Percentiles rank a stretch among this genome's conserved stretches.
phyloP scores from a whole-genome alignment of 2,113 vertebrate species.

The Grantiella picta region DNA sequence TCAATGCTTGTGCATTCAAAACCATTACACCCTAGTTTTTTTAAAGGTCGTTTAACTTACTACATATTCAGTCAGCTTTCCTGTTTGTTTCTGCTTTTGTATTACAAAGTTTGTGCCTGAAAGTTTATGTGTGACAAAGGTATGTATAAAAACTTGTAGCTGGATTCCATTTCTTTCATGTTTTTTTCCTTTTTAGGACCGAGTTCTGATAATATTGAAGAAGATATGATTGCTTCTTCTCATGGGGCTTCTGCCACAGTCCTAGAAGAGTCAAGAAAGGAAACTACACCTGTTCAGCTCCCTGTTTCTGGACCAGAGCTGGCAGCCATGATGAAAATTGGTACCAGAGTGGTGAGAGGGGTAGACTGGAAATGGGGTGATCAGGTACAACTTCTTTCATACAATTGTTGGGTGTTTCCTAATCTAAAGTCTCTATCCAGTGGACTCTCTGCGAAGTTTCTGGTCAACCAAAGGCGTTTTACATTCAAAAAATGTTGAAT shows the following conservation, averaged over 20 bases:
- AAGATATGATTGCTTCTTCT: slow-evolving; percentile 80
- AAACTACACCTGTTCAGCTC: slow-evolving; percentile 82
- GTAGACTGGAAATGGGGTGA: slow-evolving; percentile 99
- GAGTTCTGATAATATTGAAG: slow-evolving; percentile 87
- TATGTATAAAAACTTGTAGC: not conserved
- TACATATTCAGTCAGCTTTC: not conserved
- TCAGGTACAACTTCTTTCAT: slow-evolving; percentile 77
- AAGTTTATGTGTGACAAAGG: not conserved
- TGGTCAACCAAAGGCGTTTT: not conserved
- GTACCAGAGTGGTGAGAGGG: slow-evolving; percentile 94
- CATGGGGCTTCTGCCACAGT: slow-evolving; percentile 91
- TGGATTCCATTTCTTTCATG: not conserved
- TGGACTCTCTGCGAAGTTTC: not conserved
- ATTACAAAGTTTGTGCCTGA: not conserved
- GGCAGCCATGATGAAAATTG: slow-evolving; percentile 99
- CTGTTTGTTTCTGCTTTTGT: not conserved
- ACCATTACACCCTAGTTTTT: not conserved
- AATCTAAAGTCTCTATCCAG: not conserved
- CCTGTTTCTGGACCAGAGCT: slow-evolving; percentile 94
- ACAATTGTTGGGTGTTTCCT: not conserved
- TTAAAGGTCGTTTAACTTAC: not conserved
- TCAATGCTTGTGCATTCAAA: not conserved
- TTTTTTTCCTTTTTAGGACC: slow-evolving; percentile 76
- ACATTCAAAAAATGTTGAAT: not conserved
- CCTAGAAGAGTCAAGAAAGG: slow-evolving; percentile 93